Base-by-base conservation (phyloP, 2,888 invertebrate species). In the Camponotus fellah region DNA sequence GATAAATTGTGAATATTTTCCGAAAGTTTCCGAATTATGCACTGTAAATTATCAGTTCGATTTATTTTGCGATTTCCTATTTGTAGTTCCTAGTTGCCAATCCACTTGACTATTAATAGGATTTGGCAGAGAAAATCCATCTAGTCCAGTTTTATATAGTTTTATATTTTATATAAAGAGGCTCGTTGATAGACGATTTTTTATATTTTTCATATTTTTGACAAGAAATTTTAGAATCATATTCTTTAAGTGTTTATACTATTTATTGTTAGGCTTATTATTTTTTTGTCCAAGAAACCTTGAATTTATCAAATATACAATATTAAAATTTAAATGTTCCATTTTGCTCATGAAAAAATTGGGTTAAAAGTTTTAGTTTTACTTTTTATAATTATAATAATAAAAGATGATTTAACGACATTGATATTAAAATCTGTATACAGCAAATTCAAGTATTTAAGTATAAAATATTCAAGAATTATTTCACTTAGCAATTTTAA, bases 51-150 rank as follows among this genome's bases (percentile, higher is more conserved):
- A 60, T 58, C 34, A 21, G 6, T 43, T 69, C 26, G 58, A 60
- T 77, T 77, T 46, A 14, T 74, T 85, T 84, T 82, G 72, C 68
- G 21, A 85, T 91, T 91, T 90, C 87, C 88, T 89, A 90, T 92
- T 91, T 86, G 86, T 90, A 91, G 91, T 90, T 84, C 64, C 0
- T 26, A 49, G 85, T 91, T 87, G 89, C 88, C 86, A 88, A 80
- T 82, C 82, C 80, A 85, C 72, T 46, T 66, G 60, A 85, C 91
- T 92, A 92, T 92, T 91, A 92, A 92, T 92, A 92, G 91, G 85
- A 37, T 88, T 87, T 84, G 83, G 83, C 88, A 90, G 89, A 88
- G 89, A 92, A 92, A 92, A 90, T 90, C 64, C 14, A 40, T 49
- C 66, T 56, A 46, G 37, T 62, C 2, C 4, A 32, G 68, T 85